phyloP scores from a whole-genome alignment of 2,888 invertebrate genomes.

The Neria commutata region DNA sequence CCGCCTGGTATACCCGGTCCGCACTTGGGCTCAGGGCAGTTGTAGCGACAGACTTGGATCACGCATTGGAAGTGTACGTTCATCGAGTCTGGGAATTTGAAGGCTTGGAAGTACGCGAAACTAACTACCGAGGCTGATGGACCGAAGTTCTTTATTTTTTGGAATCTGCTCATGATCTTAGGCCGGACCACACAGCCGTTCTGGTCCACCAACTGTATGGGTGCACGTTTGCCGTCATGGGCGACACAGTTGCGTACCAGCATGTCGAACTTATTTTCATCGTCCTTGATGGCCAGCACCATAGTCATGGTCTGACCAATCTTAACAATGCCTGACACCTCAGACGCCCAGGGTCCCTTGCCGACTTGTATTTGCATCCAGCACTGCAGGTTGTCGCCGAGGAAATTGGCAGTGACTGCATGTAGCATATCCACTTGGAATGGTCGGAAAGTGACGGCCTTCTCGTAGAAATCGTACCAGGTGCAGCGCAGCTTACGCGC shows the following conservation, averaged over 20 bases:
- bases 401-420: constrained; percentile 93
- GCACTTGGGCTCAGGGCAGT: constrained; percentile 92
- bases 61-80: constrained; percentile 97
- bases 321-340: constrained; percentile 93
- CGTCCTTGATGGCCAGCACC: constrained; percentile 94
- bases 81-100: constrained; percentile 97
- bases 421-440: constrained; percentile 96
- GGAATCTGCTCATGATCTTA: constrained; percentile 95
- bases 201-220: constrained; percentile 91
- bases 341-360: constrained; percentile 96
- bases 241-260: constrained; percentile 92
- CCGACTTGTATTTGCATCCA: constrained; percentile 98
- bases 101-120: constrained; percentile 95
- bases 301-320: constrained; percentile 97
- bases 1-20: constrained; percentile 67
- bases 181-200: constrained; percentile 92
- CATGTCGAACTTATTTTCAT: constrained; percentile 96
- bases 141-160: constrained; percentile 94
- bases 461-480: constrained; percentile 96
- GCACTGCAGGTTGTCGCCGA: constrained; percentile 93
- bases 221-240: constrained; percentile 91
- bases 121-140: constrained; percentile 93
- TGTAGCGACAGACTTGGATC: constrained; percentile 91
- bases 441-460: constrained; percentile 91
- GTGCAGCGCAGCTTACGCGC: constrained; percentile 88